Evolutionary conservation across 2,797 vertebrate species (phyloP).

Genomic region (Anabas testudineus): DNA sequence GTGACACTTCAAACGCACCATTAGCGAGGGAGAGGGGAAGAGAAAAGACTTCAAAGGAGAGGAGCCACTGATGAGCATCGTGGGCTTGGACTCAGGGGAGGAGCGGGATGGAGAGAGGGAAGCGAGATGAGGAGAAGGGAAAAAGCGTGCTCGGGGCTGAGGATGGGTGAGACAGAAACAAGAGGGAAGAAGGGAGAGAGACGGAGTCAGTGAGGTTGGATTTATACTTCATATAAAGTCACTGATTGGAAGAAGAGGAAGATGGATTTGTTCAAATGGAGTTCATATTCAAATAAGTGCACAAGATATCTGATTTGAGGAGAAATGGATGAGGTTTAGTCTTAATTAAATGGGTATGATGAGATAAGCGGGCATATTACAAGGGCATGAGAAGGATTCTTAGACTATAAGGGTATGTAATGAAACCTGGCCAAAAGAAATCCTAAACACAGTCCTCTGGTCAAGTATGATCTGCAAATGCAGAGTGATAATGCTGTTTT

Average conservation of each 20-base stretch:
- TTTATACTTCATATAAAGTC: constrained; percentile 28
- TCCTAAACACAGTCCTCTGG: background rate
- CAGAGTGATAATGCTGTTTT: background rate
- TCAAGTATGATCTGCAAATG: background rate
- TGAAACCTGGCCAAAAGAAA: constrained; percentile 29
- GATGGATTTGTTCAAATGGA: constrained; percentile 9
- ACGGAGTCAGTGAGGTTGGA: constrained; percentile 11
- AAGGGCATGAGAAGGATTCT: constrained; percentile 9
- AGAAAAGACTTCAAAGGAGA: constrained; percentile 79
- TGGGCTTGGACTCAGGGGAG: constrained; percentile 69
- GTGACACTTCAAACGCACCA: constrained; percentile 84
- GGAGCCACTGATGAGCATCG: constrained; percentile 69
- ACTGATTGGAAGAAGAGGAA: constrained; percentile 18
- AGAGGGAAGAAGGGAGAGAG: constrained; percentile 9
- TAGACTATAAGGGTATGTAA: background rate
- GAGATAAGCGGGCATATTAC: background rate
- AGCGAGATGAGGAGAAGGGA: constrained; percentile 25
- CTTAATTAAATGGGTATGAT: constrained; percentile 24
- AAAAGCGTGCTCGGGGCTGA: constrained; percentile 45
- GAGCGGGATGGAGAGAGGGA: constrained; percentile 10
- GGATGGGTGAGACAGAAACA: constrained; percentile 37
- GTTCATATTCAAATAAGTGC: constrained; percentile 1
- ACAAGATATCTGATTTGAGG: constrained; percentile 4
- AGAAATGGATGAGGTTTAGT: constrained; percentile 4
- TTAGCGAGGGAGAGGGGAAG: constrained; percentile 72